phyloP scores from a whole-genome alignment of 2,888 invertebrate species.

The Seira sanloemensis region DNA sequence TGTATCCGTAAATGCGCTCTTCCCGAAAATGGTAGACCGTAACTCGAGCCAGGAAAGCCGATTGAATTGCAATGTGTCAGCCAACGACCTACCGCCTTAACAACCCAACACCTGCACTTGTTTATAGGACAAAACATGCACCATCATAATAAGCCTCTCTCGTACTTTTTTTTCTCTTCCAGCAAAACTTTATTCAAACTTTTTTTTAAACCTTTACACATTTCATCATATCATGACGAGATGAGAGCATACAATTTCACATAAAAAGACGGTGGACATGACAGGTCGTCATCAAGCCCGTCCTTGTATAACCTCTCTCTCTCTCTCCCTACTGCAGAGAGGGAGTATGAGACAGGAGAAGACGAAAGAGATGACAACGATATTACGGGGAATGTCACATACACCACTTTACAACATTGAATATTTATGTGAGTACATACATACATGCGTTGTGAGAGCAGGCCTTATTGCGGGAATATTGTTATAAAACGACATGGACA shows the following conservation, averaged over 20 bases:
- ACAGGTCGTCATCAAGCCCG: slow-evolving; percentile 62
- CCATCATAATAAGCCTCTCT: neutral
- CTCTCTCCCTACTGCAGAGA: slow-evolving; percentile 39
- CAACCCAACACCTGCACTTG: slow-evolving; percentile 52
- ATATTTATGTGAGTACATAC: neutral
- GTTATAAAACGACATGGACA: neutral
- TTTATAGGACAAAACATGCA: slow-evolving; percentile 7
- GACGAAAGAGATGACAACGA: slow-evolving; percentile 49
- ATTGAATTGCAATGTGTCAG: slow-evolving; percentile 34
- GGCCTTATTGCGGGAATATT: neutral
- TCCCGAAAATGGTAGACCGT: neutral
- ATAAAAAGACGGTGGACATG: slow-evolving; percentile 57
- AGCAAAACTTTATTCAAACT: neutral
- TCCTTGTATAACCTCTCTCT: slow-evolving; percentile 61
- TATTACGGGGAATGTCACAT: slow-evolving; percentile 44
- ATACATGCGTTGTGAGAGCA: neutral
- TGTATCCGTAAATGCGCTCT: neutral
- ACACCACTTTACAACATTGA: slow-evolving; percentile 7
- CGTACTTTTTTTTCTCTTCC: neutral
- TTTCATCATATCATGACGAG: neutral
- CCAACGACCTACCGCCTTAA: slow-evolving; percentile 2
- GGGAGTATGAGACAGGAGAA: neutral
- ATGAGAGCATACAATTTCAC: slow-evolving; percentile 18
- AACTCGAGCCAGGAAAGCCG: slow-evolving; percentile 15
- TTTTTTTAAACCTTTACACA: neutral